These are phyloP conservation scores for Molothrus ater DNA, from an alignment of 2,797 vertebrate genomes.

Conservation along the genomic window DNA sequence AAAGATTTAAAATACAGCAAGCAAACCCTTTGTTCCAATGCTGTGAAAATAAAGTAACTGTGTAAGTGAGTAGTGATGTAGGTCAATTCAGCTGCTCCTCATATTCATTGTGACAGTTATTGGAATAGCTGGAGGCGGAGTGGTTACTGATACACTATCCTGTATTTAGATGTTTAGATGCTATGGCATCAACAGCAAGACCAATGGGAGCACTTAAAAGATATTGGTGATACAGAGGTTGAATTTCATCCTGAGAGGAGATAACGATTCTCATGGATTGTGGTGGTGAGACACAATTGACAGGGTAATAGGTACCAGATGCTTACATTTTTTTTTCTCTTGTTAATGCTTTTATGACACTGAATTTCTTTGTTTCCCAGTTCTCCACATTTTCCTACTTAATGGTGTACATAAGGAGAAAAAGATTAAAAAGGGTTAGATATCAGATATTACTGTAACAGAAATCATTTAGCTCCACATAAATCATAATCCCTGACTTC, in stretches of 20 bases:
- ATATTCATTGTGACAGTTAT: slow-evolving; percentile 47
- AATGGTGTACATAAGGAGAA: background rate
- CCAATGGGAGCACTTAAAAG: slow-evolving; percentile 30
- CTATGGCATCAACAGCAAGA: background rate
- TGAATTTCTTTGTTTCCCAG: background rate
- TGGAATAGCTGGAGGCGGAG: background rate
- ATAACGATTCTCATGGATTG: background rate
- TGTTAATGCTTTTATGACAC: background rate
- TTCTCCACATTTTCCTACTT: background rate
- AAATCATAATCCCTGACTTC: background rate
- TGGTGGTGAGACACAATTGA: background rate
- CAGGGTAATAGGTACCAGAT: background rate
- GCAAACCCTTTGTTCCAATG: background rate
- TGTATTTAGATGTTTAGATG: slow-evolving; percentile 8
- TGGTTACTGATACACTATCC: slow-evolving; percentile 18
- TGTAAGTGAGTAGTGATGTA: background rate
- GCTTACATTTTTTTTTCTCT: background rate
- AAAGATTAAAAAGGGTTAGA: background rate
- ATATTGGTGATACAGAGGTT: background rate
- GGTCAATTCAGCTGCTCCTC: slow-evolving; percentile 30
- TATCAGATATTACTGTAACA: background rate
- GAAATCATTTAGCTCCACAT: background rate
- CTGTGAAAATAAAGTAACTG: background rate
- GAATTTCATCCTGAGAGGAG: slow-evolving; percentile 17
- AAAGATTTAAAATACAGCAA: background rate